Percentiles rank a stretch among this genome's conserved stretches.
phyloP scores from a whole-genome alignment of 2,113 vertebrate species.

The Dipodomys ordii region DNA sequence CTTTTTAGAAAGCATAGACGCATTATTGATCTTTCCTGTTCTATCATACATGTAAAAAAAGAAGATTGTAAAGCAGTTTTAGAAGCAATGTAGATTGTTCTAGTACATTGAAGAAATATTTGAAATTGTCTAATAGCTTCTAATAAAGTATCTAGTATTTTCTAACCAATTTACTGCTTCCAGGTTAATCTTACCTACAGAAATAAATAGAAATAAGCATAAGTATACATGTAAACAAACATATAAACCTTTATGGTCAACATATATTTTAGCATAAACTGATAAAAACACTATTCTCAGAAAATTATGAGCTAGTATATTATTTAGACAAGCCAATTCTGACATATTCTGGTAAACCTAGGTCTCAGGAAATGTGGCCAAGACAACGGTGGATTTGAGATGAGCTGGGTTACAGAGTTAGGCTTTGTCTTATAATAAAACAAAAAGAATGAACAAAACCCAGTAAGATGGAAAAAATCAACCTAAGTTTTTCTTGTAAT shows the following conservation, averaged over 20 bases:
- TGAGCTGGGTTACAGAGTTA: too few relatives aligned
- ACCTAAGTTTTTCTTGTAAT: neutral
- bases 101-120: neutral
- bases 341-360: too few relatives aligned
- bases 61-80: neutral
- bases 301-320: neutral
- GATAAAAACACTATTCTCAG: neutral
- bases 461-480: too few relatives aligned
- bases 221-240: too few relatives aligned
- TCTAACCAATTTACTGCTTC: neutral
- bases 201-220: neutral
- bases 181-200: neutral
- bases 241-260: too few relatives aligned
- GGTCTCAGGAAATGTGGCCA: too few relatives aligned
- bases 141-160: neutral
- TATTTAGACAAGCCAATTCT: neutral
- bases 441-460: too few relatives aligned
- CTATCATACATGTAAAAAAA: neutral
- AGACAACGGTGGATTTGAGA: too few relatives aligned
- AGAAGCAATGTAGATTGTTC: neutral
- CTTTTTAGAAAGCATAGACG: neutral
- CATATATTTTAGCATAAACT: neutral
- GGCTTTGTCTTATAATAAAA: too few relatives aligned
- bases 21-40: neutral
- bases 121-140: neutral